phyloP scores from a whole-genome alignment of 2,888 invertebrate genomes.

The Ectobius pallidus region DNA sequence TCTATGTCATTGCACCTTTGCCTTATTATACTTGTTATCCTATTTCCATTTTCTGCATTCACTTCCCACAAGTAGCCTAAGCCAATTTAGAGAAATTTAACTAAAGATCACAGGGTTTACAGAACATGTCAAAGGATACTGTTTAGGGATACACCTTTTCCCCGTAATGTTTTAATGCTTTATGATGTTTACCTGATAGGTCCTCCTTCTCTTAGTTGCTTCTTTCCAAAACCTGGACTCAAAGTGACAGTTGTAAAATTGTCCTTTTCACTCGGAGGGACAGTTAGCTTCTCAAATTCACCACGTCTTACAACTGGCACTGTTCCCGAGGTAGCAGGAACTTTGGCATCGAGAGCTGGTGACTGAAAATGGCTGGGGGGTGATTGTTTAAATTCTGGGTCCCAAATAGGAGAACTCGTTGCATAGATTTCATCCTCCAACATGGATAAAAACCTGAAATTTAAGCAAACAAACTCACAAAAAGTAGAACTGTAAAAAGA shows the following conservation, averaged over 20 bases:
- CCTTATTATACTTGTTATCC: too few relatives aligned
- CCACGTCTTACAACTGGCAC: constrained; percentile 46
- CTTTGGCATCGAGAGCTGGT: constrained; percentile 65
- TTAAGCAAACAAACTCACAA: constrained; percentile 40
- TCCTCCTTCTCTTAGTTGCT: constrained; percentile 44
- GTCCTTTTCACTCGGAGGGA: constrained; percentile 67
- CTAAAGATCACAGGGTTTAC: too few relatives aligned
- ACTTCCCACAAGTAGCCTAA: too few relatives aligned
- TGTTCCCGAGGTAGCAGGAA: constrained; percentile 49
- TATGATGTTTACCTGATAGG: constrained; percentile 22
- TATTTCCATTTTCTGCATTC: too few relatives aligned
- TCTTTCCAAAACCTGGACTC: constrained; percentile 63
- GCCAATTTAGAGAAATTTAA: too few relatives aligned
- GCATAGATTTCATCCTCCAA: constrained; percentile 89
- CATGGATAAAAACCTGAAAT: constrained; percentile 77
- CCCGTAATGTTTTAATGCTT: too few relatives aligned
- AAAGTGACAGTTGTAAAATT: constrained; percentile 71
- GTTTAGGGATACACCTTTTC: too few relatives aligned
- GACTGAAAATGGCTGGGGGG: constrained; percentile 71
- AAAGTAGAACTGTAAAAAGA: too few relatives aligned
- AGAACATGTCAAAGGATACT: too few relatives aligned
- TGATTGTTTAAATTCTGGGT: constrained; percentile 82
- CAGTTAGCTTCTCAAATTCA: constrained; percentile 70
- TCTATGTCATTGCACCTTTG: too few relatives aligned
- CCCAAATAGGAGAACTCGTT: constrained; percentile 90